Evolutionary conservation across 1,140 invertebrate species (phyloP), one percentile per base, ranked within the genome.

Genomic region (Drosophila mayri): DNA sequence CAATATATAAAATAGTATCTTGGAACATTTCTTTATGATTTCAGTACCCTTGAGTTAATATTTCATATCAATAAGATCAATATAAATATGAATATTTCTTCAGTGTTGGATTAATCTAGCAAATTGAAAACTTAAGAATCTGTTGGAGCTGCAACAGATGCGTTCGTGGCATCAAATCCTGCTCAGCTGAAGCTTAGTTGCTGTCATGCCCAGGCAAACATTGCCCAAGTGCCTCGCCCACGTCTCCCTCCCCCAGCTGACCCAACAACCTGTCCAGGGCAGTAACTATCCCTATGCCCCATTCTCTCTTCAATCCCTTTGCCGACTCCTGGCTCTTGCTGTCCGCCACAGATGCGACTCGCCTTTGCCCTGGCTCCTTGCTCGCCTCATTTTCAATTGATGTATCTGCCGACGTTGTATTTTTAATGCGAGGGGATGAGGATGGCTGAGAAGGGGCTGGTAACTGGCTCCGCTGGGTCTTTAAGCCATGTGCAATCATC

Each of bases 401-500:
- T 87, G 83, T 59, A 77, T 70, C 58, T 79, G 68, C 70, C 41
- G 55, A 72, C 63, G 54, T 66, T 59, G 58, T 75, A 72, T 72
- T 68, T 80, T 80, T 75, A 79, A 80, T 80, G 77, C 60, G 44
- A 54, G 41, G 37, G 54, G 37, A 60, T 43, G 49, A n/a, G 8
- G 12, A 9, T 30, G 12, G 20, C 30, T n/a, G 35, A 22, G 50
- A 38, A 38, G 52, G 52, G 52, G 52, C 3, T 38, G 20, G 47
- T 41, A 59, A 70, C 73, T 66, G 74, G 74, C 76, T 70, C 74
- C 58, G 65, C 38, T 32, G 38, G 75, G 65, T 77, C 75, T 78
- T 78, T 78, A 78, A 78, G 76, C 76, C 76, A 78, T 78, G 75
- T 79, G 83, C 80, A 88, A 88, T 88, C 84, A 88, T 88, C 85